These are phyloP conservation scores for Drosophila rufa DNA, from an alignment of 1,140 invertebrate species.

Conservation along the genomic window DNA sequence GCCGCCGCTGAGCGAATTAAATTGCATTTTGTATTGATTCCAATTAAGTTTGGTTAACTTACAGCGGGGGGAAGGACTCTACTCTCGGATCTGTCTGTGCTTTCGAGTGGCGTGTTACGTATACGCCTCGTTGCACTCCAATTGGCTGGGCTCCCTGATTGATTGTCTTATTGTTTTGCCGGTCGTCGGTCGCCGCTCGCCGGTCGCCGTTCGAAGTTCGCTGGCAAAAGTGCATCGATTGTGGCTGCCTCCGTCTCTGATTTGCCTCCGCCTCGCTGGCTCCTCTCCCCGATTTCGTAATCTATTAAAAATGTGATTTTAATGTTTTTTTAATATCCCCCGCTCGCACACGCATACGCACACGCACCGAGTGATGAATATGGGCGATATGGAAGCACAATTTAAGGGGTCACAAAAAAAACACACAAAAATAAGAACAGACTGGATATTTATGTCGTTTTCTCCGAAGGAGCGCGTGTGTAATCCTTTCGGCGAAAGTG, in stretches of 20 bases:
- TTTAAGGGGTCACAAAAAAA: constrained; percentile 21
- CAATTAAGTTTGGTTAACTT: constrained; percentile 49
- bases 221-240: constrained; percentile 9
- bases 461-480: constrained; percentile 7
- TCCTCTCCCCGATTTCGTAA: constrained; percentile 19
- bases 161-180: constrained; percentile 54
- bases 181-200: not conserved
- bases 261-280: not conserved
- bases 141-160: constrained; percentile 46
- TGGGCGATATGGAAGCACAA: constrained; percentile 26
- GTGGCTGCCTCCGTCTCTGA: not conserved
- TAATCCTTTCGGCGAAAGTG: constrained; percentile 49
- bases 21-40: constrained; percentile 70
- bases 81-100: not conserved
- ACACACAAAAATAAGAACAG: not conserved
- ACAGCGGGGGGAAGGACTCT: not conserved
- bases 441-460: constrained; percentile 54
- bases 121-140: constrained; percentile 46
- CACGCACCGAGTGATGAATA: not conserved
- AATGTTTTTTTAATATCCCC: constrained; percentile 68
- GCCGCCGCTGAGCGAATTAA: constrained; percentile 33
- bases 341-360: constrained; percentile 1
- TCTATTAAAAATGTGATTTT: constrained; percentile 74
- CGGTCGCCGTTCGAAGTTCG: not conserved
- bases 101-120: constrained; percentile 29